Conservation (phyloP, 2,113 vertebrate genomes). For the Vombatus ursinus region DNA sequence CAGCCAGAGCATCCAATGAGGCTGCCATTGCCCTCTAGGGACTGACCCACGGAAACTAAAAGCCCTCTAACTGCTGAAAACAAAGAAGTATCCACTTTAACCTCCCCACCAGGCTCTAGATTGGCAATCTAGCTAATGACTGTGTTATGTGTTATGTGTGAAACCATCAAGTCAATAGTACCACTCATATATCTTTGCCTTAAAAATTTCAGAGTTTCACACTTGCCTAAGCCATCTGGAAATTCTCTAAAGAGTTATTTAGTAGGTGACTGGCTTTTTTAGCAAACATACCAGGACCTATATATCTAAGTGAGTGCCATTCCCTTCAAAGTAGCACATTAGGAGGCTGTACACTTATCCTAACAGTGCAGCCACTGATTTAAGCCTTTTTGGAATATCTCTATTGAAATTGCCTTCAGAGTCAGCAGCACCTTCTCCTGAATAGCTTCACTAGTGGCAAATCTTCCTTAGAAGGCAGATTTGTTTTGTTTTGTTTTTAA, state of each 20-base stretch:
- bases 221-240: not conserved
- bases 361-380: not conserved
- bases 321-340: not conserved
- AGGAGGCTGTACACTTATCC: not conserved
- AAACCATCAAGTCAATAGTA: not conserved
- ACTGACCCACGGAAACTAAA: not conserved
- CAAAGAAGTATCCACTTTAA: not conserved
- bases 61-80: not conserved
- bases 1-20: not conserved
- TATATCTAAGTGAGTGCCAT: not conserved
- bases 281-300: not conserved
- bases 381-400: not conserved
- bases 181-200: not conserved
- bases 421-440: not conserved
- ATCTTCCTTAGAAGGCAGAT: not conserved
- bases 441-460: not conserved
- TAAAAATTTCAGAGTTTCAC: not conserved
- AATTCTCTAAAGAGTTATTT: constrained; percentile 14
- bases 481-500: not conserved
- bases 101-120: not conserved
- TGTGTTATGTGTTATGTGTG: not conserved
- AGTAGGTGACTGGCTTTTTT: not conserved
- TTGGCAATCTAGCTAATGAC: constrained; percentile 1
- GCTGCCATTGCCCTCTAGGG: not conserved
- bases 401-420: not conserved